Evolutionary conservation across 2,797 vertebrate genomes (phyloP).

Genomic region (Falco columbarius): DNA sequence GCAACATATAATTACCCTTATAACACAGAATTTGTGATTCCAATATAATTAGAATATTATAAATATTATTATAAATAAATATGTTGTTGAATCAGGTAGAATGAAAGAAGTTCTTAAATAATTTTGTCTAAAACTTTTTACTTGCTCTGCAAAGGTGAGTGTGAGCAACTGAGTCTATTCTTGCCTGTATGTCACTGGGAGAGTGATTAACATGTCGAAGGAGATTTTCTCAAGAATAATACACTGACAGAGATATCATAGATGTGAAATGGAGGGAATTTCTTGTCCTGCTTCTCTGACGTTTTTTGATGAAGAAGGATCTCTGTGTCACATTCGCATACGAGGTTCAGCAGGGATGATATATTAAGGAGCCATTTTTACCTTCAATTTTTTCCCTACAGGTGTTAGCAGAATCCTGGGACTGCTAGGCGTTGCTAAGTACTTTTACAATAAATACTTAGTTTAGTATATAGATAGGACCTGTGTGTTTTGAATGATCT

Average conservation of each 20-base stretch:
- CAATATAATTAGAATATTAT: background rate
- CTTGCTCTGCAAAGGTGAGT: background rate
- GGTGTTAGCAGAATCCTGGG: background rate
- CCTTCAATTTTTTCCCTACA: background rate
- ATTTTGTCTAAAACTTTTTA: background rate
- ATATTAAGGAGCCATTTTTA: background rate
- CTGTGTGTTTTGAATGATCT: background rate
- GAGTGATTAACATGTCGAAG: background rate
- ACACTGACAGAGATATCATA: background rate
- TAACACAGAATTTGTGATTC: background rate
- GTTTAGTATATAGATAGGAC: background rate
- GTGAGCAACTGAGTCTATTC: background rate
- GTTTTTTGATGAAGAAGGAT: background rate
- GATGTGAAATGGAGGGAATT: background rate
- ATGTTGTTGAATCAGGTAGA: background rate
- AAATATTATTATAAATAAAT: background rate
- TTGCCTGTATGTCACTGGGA: background rate
- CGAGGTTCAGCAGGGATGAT: background rate
- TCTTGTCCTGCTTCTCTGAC: background rate
- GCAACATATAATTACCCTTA: background rate
- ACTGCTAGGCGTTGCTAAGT: background rate
- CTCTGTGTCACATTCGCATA: background rate
- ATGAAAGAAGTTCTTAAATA: background rate
- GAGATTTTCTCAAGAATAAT: background rate
- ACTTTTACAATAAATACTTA: background rate